A percentile compares a stretch with the other conserved stretches of the same genome.
Evolutionary conservation across 2,797 vertebrate species (phyloP).

Genomic region (Gadopsis bispinosus): DNA sequence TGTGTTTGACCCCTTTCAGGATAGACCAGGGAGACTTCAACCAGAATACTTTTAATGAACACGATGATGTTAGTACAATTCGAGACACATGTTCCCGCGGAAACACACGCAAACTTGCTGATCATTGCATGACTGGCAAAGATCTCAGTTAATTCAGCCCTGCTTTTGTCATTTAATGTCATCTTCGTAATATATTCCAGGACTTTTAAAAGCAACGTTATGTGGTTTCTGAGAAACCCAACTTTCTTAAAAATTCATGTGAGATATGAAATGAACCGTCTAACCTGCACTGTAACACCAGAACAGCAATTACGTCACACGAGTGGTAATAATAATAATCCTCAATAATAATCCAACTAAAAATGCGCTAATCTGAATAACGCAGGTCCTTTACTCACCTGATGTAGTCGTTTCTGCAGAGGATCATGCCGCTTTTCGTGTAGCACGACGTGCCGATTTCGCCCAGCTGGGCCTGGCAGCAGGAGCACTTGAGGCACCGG

Average conservation of each 20-base stretch:
- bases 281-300: neutral
- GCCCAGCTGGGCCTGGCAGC: conserved; percentile 98
- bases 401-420: conserved; percentile 99
- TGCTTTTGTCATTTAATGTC: neutral
- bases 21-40: conserved; percentile 58
- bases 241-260: neutral
- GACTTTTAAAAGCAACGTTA: conserved; percentile 16
- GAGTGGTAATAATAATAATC: neutral
- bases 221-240: conserved; percentile 12
- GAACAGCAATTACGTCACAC: neutral
- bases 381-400: conserved; percentile 86
- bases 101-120: conserved; percentile 8
- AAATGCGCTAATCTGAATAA: conserved; percentile 7
- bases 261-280: conserved; percentile 19
- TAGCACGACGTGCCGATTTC: conserved; percentile 99
- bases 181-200: conserved; percentile 20
- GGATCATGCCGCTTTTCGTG: conserved; percentile 99
- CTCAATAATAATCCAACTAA: neutral
- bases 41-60: conserved; percentile 63
- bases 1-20: conserved; percentile 64
- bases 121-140: conserved; percentile 5
- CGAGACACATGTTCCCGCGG: conserved; percentile 62
- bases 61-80: conserved; percentile 59
- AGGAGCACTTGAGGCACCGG: conserved; percentile 98
- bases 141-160: neutral